Evolutionary conservation across 2,888 invertebrate species (phyloP), one percentile per base, ranked within the genome.

Genomic region (Parnassius smintheus): DNA sequence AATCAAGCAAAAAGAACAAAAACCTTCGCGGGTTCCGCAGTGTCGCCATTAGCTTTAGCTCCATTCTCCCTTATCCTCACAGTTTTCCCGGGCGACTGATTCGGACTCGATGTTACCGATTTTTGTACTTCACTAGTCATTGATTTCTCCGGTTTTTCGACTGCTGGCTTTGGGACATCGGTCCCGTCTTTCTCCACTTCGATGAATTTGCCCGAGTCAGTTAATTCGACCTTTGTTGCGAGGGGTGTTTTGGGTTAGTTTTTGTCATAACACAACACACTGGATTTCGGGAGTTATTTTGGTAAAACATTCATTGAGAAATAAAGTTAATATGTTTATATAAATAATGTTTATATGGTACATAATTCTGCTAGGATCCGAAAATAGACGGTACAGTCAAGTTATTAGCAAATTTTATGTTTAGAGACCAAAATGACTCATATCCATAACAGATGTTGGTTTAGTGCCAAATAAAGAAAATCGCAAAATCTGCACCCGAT

Each of bases 151-250:
- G 67, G 74, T 75, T 67, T 72, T 67, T 68, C 68, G 61, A 55
- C 61, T 35, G 56, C 59, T 41, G 41, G 58, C 7, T 58, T 65
- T 64, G 66, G 64, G 42, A 69, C 70, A 10, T 82, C 80, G 53
- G 68, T 65, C n/a, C 72, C 73, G 2, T 85, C 83, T 41, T 85
- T 80, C 69, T 92, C 92, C 58, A 92, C 86, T 82, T 92, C 92
- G 78, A 92, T 88, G 86, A 92, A 92, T 76, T 91, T 91, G 13
- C 92, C 92, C 68, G 89, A 86, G 72, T 88, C 86, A 52, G 91
- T 92, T 77, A 92, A 72, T 90, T 92, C 92, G 69, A 92, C 91
- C 92, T 92, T 90, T 77, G 80, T 77, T 72, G 82, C 76, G 77
- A 76, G 77, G 73, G 73, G 66, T 68, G 75, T 75, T 76, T 67